Evolutionary conservation across 2,888 invertebrate genomes (phyloP), one percentile per base, ranked within the genome.

Genomic region (Spodoptera picta): DNA sequence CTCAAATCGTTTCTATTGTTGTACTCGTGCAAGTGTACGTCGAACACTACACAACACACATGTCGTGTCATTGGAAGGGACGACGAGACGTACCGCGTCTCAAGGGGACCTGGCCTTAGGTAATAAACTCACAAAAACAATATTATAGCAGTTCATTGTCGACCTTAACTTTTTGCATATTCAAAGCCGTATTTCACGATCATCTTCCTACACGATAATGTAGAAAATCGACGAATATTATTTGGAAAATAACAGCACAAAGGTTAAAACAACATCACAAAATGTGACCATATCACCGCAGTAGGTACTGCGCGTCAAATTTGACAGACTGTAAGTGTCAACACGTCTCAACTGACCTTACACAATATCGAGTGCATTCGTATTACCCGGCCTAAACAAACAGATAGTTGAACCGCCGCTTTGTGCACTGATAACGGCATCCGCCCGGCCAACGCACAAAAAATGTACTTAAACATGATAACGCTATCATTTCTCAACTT

Each of bases 311-410:
- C 52, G 56, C 45, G 56, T 67, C 54, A 23, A 51, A 62, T 73
- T 68, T 58, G 75, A 69, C 76, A 62, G 64, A 36, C 58, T 47
- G 65, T 70, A 77, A 68, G 58, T 65, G 68, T 69, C 73, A 71
- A 71, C 66, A 66, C 71, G 82, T 77, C 75, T 80, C 77, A 83
- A 91, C 92, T 91, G 92, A 93, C 93, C 93, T 92, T 87, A 83
- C 91, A 74, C 91, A 93, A 92, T 83, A 83, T 78, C 80, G 68
- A 66, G 75, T 84, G 85, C 86, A 82, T 79, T 80, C 76, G 76
- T 71, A 73, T 73, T 73, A 77, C 74, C 76, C 83, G 82, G 84
- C 87, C 87, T 86, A 87, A 88, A 87, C 85, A 90, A 89, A 90
- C 87, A 87, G 80, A 79, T 77, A 76, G 75, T 71, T 77, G 69